Conservation (phyloP, 2,888 invertebrate species). For the Rambutsinella grinnellia region DNA sequence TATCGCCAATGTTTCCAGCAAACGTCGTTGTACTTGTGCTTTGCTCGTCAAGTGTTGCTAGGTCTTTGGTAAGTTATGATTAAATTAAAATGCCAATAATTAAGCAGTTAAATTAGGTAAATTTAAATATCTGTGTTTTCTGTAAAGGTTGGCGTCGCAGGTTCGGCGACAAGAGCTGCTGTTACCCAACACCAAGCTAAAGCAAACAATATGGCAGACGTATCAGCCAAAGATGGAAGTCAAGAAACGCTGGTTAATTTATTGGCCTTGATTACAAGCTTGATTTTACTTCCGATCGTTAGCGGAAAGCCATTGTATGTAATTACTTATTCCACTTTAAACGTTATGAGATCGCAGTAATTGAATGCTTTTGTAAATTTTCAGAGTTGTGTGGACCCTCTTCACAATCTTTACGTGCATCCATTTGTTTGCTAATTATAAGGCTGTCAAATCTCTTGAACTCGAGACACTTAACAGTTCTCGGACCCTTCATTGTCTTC, state of each 20-base stretch:
- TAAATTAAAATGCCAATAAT: too few species aligned
- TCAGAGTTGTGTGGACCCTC: constrained; percentile 80
- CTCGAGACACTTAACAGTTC: constrained; percentile 86
- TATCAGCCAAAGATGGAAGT: constrained; percentile 93
- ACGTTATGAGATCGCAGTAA: not conserved
- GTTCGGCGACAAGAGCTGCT: constrained; percentile 80
- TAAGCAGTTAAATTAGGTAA: too few species aligned
- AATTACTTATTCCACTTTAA: not conserved
- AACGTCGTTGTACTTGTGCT: constrained; percentile 75
- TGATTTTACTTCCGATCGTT: constrained; percentile 80
- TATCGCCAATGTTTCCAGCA: constrained; percentile 78
- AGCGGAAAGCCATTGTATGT: constrained; percentile 72
- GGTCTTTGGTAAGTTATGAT: constrained; percentile 89
- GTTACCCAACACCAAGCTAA: constrained; percentile 89
- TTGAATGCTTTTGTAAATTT: constrained; percentile 64
- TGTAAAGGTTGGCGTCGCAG: constrained; percentile 49
- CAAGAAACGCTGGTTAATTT: constrained; percentile 97
- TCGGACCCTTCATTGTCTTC: constrained; percentile 79
- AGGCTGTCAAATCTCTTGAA: constrained; percentile 84
- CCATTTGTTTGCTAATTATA: constrained; percentile 90
- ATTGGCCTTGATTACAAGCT: constrained; percentile 83
- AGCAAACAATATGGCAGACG: constrained; percentile 75
- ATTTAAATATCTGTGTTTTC: too few species aligned
- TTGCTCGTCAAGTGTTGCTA: constrained; percentile 81
- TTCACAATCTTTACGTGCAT: constrained; percentile 81